Conservation (phyloP, 64 coral and sea anemone genomes). For the Exaiptasia diaphana region DNA sequence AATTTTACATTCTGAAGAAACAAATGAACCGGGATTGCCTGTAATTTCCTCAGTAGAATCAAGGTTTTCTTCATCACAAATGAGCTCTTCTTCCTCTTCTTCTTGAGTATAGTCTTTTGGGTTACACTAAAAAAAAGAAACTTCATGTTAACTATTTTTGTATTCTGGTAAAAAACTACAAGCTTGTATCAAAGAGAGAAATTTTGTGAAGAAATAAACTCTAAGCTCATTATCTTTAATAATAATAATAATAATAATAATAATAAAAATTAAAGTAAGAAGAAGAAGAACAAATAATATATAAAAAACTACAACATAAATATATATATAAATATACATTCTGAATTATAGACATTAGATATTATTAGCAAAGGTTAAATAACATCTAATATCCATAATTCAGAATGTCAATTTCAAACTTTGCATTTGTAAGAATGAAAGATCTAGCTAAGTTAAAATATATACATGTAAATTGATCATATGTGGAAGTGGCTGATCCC, state of each 20-base stretch:
- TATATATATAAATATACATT: too few species aligned
- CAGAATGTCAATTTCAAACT: too few species aligned
- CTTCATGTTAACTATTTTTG: neutral
- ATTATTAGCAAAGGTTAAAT: too few species aligned
- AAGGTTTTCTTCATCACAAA: neutral
- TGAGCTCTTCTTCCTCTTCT: neutral
- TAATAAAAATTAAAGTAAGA: neutral
- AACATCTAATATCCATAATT: too few species aligned
- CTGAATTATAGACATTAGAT: too few species aligned
- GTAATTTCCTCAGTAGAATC: neutral
- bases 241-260: neutral
- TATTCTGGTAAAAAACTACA: neutral
- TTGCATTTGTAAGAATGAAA: too few species aligned
- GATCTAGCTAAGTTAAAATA: too few species aligned
- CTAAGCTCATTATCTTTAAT: neutral
- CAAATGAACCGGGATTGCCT: neutral
- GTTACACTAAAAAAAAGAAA: neutral
- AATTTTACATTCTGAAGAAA: conserved; percentile 43
- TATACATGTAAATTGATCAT: too few species aligned
- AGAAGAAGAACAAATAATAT: neutral
- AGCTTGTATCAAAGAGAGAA: neutral
- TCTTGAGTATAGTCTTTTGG: neutral
- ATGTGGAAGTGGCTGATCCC: too few species aligned
- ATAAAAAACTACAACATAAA: too few species aligned
- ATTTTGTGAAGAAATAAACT: neutral